Evolutionary conservation across 2,113 vertebrate species (phyloP), one percentile per base, ranked within the genome.

Genomic region (Ceyx margarethae): DNA sequence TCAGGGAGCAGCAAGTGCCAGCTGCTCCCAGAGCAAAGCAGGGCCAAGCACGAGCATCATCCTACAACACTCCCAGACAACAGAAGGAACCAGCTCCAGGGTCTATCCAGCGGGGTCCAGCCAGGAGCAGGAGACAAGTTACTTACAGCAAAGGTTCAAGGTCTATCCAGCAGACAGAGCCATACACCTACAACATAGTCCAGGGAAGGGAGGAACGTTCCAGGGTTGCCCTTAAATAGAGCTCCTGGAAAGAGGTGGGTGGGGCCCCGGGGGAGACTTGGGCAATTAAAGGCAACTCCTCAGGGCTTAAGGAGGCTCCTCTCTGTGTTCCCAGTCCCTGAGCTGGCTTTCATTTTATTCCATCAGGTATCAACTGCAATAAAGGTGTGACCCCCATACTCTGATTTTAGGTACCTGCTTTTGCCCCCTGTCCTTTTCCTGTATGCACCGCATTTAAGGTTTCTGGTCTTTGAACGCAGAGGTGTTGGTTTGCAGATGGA

Each of bases 171-270:
- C 14, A 73, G 56, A 8, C 43, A 65, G 9, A 53, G 16, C 3
- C 51, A 61, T 26, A 54, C 40, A 66, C 2, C 65, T 37, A 11
- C 23, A 58, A 2, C 15, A 33, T 1, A 22, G 10, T 4, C 26
- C 35, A 33, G 4, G 2, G 4, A 29, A 3, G 7, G 2, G 1
- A 1, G 3, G 1, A 42, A 61, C 23, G 6, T 18, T 8, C 3
- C 28, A 19, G 11, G 14, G 8, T 31, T 13, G 20, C 8, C 43
- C 40, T 73, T 33, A 43, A 57, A 61, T 16, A 25, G 16, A 53
- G 45, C 19, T 54, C n/a, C 58, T 31, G 67, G 33, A 23, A 15
- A 35, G 29, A 8, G 58, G 3, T 56, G 31, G 13, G 10, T 29
- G 29, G 45, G 14, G 28, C n/a, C 14, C 21, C 40, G 18, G 18